phyloP scores from a whole-genome alignment of 2,888 invertebrate genomes.

The Spisula solida region DNA sequence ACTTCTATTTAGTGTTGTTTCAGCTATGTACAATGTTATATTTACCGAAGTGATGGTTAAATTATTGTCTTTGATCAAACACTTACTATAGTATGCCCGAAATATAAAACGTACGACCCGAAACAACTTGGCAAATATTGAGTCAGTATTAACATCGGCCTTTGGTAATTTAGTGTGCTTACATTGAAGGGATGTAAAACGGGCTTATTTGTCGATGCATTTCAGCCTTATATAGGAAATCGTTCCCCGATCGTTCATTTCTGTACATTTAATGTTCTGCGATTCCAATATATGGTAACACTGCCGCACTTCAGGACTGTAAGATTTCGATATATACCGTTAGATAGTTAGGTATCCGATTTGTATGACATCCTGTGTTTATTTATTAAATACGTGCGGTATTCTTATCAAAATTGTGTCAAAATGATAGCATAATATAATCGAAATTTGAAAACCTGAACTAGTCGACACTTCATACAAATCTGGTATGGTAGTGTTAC shows the following conservation, averaged over 20 bases:
- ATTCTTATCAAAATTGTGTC: constrained; percentile 27
- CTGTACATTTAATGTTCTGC: neutral
- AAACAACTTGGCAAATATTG: neutral
- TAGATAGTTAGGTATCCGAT: constrained; percentile 7
- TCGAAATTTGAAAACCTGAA: constrained; percentile 15
- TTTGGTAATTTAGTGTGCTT: neutral
- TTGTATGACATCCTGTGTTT: neutral
- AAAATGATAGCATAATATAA: constrained; percentile 16
- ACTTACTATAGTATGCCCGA: neutral
- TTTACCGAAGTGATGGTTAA: neutral
- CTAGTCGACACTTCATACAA: neutral
- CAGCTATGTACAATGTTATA: neutral
- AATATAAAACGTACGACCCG: neutral
- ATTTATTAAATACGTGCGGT: constrained; percentile 23
- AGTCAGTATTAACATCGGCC: neutral
- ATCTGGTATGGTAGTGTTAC: neutral
- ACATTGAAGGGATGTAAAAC: neutral
- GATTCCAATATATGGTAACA: neutral
- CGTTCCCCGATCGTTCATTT: neutral
- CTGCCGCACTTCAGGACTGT: neutral
- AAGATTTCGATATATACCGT: neutral
- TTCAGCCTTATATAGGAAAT: neutral
- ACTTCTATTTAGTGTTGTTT: neutral
- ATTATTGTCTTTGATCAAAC: neutral
- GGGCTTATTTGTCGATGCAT: neutral